Conservation (phyloP, 2,888 invertebrate genomes). For the Fabriciana adippe region DNA sequence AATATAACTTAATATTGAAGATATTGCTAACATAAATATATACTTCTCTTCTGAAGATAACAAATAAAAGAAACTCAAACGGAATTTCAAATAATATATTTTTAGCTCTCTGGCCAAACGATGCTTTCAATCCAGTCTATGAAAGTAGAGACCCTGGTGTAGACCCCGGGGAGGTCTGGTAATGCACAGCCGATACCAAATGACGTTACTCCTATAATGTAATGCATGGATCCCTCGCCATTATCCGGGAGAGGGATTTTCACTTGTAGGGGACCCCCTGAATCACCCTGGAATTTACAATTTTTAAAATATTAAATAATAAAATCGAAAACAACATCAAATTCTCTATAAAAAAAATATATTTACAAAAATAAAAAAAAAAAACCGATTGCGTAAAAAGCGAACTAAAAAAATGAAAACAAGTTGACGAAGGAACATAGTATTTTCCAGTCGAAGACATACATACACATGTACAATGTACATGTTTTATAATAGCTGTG, state of each 20-base stretch:
- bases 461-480: too few relatives aligned
- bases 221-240: constrained; percentile 50
- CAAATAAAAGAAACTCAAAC: not conserved
- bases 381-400: too few relatives aligned
- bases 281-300: constrained; percentile 86
- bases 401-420: too few relatives aligned
- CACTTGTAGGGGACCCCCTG: constrained; percentile 86
- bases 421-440: too few relatives aligned
- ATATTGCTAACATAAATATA: not conserved
- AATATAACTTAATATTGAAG: too few relatives aligned
- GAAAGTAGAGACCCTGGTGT: constrained; percentile 59
- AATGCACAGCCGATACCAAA: constrained; percentile 60
- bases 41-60: not conserved
- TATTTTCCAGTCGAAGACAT: too few relatives aligned
- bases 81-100: not conserved
- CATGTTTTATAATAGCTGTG: too few relatives aligned
- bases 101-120: constrained; percentile 51
- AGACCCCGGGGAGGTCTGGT: constrained; percentile 54
- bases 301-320: constrained; percentile 75
- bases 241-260: constrained; percentile 45
- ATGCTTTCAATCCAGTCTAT: constrained; percentile 61
- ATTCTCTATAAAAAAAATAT: too few relatives aligned
- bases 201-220: constrained; percentile 63
- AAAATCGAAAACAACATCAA: too few relatives aligned
- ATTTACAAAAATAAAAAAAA: too few relatives aligned